Percentiles rank a stretch among this genome's conserved stretches.
Conservation (phyloP, 2,888 invertebrate species). For the Blomia tropicalis region DNA sequence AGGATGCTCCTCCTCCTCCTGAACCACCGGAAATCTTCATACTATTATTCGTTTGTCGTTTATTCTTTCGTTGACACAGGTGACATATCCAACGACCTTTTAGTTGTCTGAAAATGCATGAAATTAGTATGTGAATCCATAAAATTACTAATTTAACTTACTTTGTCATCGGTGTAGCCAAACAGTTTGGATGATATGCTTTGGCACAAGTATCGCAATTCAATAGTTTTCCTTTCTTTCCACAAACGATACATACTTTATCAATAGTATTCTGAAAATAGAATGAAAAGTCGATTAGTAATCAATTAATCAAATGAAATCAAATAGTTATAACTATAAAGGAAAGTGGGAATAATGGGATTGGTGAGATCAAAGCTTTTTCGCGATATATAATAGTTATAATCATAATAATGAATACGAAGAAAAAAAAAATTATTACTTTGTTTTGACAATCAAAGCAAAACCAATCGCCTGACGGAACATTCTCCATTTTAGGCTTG, state of each 20-base stretch:
- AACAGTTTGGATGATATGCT: slow-evolving; percentile 81
- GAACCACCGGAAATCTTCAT: too few species aligned
- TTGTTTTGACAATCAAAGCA: slow-evolving; percentile 63
- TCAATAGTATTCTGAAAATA: slow-evolving; percentile 59
- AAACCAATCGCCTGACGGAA: slow-evolving; percentile 97
- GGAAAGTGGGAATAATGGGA: too few species aligned
- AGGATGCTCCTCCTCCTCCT: too few species aligned
- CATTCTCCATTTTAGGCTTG: slow-evolving; percentile 84
- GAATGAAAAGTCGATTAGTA: background rate
- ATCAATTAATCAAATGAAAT: slow-evolving; percentile 4
- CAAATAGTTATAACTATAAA: background rate
- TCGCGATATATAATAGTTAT: too few species aligned
- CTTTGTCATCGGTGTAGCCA: slow-evolving; percentile 67
- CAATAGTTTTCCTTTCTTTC: slow-evolving; percentile 52
- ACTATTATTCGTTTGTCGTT: slow-evolving; percentile 9
- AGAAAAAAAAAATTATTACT: slow-evolving; percentile 27
- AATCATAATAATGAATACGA: background rate
- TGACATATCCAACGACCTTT: slow-evolving; percentile 27
- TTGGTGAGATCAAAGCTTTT: too few species aligned
- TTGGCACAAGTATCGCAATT: slow-evolving; percentile 77
- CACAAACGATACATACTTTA: slow-evolving; percentile 84
- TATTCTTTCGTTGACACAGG: slow-evolving; percentile 25
- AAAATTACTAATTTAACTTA: slow-evolving; percentile 15
- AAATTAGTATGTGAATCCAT: background rate
- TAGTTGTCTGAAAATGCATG: slow-evolving; percentile 23